A percentile compares a stretch with the other conserved stretches of the same genome.
Evolutionary conservation across 2,888 invertebrate species (phyloP).

Genomic region (Euphydryas editha): DNA sequence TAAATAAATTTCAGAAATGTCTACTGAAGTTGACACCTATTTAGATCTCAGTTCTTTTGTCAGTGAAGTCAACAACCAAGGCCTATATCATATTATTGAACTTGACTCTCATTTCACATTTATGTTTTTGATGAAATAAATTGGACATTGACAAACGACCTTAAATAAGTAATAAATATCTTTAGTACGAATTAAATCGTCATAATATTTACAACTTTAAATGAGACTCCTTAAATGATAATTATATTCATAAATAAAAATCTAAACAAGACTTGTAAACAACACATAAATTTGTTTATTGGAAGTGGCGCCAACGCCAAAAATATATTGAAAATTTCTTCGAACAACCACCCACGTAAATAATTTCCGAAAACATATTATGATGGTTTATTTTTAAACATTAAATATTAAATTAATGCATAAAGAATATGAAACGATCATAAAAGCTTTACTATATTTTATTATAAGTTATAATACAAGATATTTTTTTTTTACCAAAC

Average conservation of each 20-base stretch:
- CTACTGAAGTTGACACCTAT: too few relatives aligned
- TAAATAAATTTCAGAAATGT: too few relatives aligned
- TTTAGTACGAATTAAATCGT: not conserved
- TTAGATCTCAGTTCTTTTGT: too few relatives aligned
- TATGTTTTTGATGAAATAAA: too few relatives aligned
- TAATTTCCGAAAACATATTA: not conserved
- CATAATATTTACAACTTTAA: not conserved
- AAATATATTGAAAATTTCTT: not conserved
- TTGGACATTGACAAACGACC: not conserved
- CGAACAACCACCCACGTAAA: not conserved
- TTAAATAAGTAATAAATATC: not conserved
- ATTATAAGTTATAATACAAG: too few relatives aligned
- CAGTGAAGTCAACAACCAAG: too few relatives aligned
- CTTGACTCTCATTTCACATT: too few relatives aligned
- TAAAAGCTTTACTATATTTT: too few relatives aligned
- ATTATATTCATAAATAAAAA: slow-evolving; percentile 4
- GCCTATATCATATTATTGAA: too few relatives aligned
- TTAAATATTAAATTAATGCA: not conserved
- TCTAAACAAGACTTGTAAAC: slow-evolving; percentile 8
- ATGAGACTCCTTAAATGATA: not conserved
- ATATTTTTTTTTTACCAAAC: too few relatives aligned
- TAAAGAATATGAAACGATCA: too few relatives aligned
- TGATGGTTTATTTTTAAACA: not conserved
- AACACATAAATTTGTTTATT: not conserved
- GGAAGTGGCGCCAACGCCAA: not conserved